These are phyloP conservation scores for Archivesica marissinica DNA, from an alignment of 1,140 invertebrate genomes.

Conservation along the genomic window DNA sequence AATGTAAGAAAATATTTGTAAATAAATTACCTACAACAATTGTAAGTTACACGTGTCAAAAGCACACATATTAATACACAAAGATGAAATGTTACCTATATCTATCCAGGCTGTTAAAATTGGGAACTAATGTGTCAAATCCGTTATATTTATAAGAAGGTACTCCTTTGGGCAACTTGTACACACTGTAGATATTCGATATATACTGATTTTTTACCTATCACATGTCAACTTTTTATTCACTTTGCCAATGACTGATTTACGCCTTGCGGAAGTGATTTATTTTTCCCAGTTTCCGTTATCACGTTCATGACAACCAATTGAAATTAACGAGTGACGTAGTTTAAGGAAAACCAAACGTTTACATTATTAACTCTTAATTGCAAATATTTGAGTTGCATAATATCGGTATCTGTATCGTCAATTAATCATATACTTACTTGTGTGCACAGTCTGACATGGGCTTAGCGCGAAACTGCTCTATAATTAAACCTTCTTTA, in stretches of 20 bases:
- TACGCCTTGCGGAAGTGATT: conserved; percentile 9
- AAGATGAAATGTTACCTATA: not conserved
- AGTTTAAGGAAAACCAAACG: not conserved
- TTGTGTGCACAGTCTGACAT: too few relatives aligned
- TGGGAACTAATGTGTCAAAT: not conserved
- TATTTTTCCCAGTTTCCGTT: conserved; percentile 36
- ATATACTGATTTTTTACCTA: conserved; percentile 23
- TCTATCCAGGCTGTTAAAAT: not conserved
- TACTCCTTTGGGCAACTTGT: not conserved
- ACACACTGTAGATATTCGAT: not conserved
- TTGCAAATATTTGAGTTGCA: not conserved
- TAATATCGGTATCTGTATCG: too few relatives aligned
- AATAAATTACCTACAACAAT: too few relatives aligned
- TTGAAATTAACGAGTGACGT: not conserved
- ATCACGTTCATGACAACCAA: conserved; percentile 11
- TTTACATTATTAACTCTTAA: not conserved
- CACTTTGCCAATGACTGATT: conserved; percentile 14
- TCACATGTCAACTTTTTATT: conserved; percentile 28
- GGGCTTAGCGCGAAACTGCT: too few relatives aligned
- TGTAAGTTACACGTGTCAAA: too few relatives aligned
- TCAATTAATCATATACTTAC: too few relatives aligned
- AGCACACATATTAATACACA: too few relatives aligned
- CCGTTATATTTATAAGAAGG: conserved; percentile 7
- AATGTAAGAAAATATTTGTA: not conserved
- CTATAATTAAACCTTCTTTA: too few relatives aligned